These are phyloP conservation scores for Synodontis membranacea DNA, from an alignment of 2,113 vertebrate genomes.

Conservation along the genomic window DNA sequence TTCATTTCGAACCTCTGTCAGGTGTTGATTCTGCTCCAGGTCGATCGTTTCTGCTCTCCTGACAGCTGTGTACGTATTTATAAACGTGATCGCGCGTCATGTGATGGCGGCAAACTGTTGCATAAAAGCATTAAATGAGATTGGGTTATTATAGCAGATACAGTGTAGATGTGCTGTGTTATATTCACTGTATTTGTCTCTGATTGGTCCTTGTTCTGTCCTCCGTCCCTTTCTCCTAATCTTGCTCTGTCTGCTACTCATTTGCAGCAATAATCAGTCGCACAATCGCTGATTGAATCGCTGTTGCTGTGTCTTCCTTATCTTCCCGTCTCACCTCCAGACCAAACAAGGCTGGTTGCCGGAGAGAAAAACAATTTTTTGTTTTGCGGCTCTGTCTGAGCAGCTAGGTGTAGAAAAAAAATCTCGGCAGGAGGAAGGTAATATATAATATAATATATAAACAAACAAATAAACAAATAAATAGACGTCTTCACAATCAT, in stretches of 20 bases:
- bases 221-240: background rate
- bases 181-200: background rate
- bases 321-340: background rate
- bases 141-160: too few species aligned
- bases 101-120: background rate
- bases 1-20: background rate
- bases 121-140: background rate
- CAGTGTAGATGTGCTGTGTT: background rate
- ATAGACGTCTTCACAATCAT: background rate
- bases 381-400: background rate
- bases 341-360: background rate
- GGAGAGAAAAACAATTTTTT: too few species aligned
- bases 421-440: background rate
- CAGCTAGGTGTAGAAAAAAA: background rate
- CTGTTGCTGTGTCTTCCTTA: background rate
- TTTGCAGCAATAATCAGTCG: background rate
- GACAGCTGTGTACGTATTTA: too few species aligned
- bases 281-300: background rate
- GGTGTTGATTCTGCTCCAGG: background rate
- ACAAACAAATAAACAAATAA: background rate
- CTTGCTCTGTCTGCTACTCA: background rate
- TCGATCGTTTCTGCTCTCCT: background rate
- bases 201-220: background rate
- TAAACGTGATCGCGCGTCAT: background rate
- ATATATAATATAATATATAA: background rate